These are phyloP conservation scores for Benthosema pterotum DNA, from an alignment of 2,797 vertebrate species.

Conservation along the genomic window DNA sequence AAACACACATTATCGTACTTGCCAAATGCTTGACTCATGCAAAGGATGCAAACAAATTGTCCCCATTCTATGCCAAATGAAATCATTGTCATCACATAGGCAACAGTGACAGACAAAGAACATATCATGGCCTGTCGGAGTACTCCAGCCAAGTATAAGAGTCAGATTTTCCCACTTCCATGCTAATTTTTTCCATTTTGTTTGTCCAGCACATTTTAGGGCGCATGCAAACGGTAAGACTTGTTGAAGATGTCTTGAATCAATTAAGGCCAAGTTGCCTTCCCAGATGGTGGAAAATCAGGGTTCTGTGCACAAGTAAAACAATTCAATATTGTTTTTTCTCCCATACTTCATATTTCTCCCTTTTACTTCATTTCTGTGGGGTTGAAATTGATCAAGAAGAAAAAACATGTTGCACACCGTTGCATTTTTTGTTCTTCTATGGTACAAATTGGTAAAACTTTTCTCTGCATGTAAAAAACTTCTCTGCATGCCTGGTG, in stretches of 20 bases:
- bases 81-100: no score
- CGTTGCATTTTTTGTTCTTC: background rate
- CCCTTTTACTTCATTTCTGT: no score
- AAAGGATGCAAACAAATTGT: no score
- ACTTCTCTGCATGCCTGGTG: background rate
- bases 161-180: background rate
- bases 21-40: no score
- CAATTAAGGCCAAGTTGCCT: background rate
- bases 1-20: no score
- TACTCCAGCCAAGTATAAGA: no score
- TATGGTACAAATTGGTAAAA: background rate
- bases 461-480: background rate
- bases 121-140: background rate
- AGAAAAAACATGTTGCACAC: background rate
- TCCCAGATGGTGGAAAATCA: background rate
- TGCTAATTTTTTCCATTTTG: slow-evolving; percentile 1
- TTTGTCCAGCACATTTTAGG: slow-evolving; percentile 13
- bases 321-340: background rate
- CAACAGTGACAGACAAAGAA: background rate
- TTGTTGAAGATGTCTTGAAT: background rate
- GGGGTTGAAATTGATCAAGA: background rate
- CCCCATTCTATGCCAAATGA: no score
- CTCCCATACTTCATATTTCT: no score
- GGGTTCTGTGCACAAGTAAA: background rate
- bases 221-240: slow-evolving; percentile 2